Evolutionary conservation across 2,797 vertebrate species (phyloP), one percentile per base, ranked within the genome.

Genomic region (Enteromius afrohamiltoni): DNA sequence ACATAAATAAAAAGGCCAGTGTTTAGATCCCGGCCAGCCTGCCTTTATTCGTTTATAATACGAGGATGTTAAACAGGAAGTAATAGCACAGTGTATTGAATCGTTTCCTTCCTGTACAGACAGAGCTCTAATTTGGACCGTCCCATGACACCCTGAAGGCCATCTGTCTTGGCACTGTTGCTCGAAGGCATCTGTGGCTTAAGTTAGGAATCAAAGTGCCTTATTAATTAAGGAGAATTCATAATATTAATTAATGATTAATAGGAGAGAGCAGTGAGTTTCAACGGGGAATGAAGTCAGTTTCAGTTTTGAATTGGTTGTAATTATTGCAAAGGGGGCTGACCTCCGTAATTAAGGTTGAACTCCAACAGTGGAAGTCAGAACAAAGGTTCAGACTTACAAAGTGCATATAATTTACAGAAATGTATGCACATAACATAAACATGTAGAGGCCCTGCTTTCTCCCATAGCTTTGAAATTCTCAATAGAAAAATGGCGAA

Each of bases 11-110:
- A 92, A 92, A 92, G 40, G 87, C 13, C 87, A 68, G 87, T 92
- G 90, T 93, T 94, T 92, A 89, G 92, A 93, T 92, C 88, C 84
- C 62, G 71, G 62, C 80, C 85, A 58, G 87, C 86, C 90, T 92
- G 87, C 88, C 91, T 93, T 90, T 92, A 91, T 93, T 90, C 91
- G 89, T 92, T 93, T 93, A 93, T 91, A 90, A 93, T 92, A 90
- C 86, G 83, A 89, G 92, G 93, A 94, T 94, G 93, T 95, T 92
- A 90, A 91, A 93, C 92, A 94, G 94, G 93, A 95, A 95, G 93
- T 93, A 91, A 92, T 94, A 91, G 92, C 90, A 91, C 77, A 91
- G 89, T 87, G 90, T 91, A 92, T 93, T 91, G 89, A 89, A 84
- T 19, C 1, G 85, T 91, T 95, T 94, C 93, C 93, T 95, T 95